Evolutionary conservation across 2,113 vertebrate genomes (phyloP).

Genomic region (Lagenorhynchus albirostris): DNA sequence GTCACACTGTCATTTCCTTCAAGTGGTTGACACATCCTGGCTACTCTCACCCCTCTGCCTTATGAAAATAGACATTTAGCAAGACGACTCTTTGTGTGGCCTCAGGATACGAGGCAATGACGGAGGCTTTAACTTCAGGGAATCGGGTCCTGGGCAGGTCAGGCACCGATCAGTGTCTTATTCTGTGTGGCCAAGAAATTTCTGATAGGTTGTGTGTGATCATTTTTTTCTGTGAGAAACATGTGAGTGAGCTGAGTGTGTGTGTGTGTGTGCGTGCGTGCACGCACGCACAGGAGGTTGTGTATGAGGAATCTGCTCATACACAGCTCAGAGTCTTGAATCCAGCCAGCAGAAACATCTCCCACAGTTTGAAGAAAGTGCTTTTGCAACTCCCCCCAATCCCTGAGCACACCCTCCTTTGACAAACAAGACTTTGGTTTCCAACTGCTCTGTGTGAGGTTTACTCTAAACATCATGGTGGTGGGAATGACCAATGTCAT

Average conservation of each 20-base stretch:
- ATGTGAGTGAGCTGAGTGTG: neutral
- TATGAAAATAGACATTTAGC: neutral
- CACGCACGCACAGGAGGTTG: accelerated
- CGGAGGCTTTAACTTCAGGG: neutral
- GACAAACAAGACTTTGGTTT: neutral
- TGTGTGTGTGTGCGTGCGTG: accelerated
- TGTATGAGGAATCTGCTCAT: neutral
- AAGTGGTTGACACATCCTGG: neutral
- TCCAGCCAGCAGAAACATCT: too few species aligned
- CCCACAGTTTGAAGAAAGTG: neutral
- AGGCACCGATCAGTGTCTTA: neutral
- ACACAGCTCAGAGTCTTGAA: neutral
- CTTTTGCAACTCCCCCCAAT: neutral
- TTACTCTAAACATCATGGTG: neutral
- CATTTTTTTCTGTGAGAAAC: neutral
- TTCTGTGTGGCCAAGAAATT: accelerated
- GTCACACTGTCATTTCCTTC: neutral
- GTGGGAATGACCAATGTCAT: neutral
- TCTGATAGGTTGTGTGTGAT: neutral
- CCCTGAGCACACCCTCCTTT: accelerated
- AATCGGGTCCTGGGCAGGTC: neutral
- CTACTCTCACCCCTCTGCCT: neutral
- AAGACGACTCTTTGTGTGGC: accelerated
- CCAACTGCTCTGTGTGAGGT: neutral
- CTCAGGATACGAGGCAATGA: accelerated